Percentiles rank a stretch among this genome's conserved stretches.
Conservation (phyloP, 2,888 invertebrate species). For the Drosophila nigritarsus region DNA sequence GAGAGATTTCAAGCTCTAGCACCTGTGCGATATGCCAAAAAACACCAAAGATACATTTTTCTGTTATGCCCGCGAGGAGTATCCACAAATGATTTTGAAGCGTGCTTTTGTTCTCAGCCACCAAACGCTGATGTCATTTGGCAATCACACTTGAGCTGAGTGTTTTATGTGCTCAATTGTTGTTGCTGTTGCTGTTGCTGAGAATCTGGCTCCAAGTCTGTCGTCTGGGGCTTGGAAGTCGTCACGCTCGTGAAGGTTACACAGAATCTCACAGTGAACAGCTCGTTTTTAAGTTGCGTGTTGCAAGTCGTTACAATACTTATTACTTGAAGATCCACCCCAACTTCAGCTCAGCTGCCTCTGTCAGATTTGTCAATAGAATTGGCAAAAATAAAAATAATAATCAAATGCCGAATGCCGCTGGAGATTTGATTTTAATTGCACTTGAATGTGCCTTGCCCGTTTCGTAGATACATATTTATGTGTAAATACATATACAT, state of each 20-base stretch:
- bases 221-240: conserved; percentile 47
- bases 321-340: conserved; percentile 22
- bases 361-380: conserved; percentile 59
- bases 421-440: conserved; percentile 49
- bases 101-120: conserved; percentile 60
- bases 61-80: conserved; percentile 7
- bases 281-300: conserved; percentile 46
- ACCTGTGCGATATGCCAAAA: conserved; percentile 43
- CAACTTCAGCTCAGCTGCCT: conserved; percentile 9
- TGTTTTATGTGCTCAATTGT: conserved; percentile 32
- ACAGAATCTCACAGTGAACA: conserved; percentile 40
- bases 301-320: conserved; percentile 28
- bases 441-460: conserved; percentile 52
- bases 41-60: conserved; percentile 38
- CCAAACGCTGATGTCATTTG: conserved; percentile 71
- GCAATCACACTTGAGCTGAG: conserved; percentile 65
- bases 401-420: conserved; percentile 8
- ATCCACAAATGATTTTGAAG: conserved; percentile 26
- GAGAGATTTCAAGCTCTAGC: conserved; percentile 17
- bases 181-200: conserved; percentile 9
- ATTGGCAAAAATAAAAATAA: not conserved
- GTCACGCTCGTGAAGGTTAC: conserved; percentile 65
- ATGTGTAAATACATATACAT: not conserved
- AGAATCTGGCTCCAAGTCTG: conserved; percentile 25
- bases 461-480: conserved; percentile 12